phyloP scores from a whole-genome alignment of 2,797 vertebrate species.

The Lagodon rhomboides region DNA sequence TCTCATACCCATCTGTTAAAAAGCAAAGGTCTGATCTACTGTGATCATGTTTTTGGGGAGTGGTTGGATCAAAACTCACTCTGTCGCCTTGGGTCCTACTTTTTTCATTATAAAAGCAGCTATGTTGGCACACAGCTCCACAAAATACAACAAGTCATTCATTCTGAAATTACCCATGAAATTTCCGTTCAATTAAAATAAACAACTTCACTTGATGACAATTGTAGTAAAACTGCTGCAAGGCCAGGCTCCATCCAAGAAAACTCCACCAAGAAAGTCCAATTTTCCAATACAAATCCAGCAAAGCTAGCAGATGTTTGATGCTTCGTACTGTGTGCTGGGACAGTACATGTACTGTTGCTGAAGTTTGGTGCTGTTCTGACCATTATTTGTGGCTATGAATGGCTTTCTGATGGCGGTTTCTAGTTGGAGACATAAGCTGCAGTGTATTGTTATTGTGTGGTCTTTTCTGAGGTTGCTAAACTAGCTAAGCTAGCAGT shows the following conservation, averaged over 20 bases:
- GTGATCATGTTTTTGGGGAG: constrained; percentile 32
- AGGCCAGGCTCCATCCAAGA: constrained; percentile 31
- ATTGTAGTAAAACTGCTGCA: constrained; percentile 16
- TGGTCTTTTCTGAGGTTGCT: too few relatives aligned
- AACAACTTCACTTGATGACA: constrained; percentile 49
- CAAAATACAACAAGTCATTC: constrained; percentile 58
- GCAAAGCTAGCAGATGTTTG: too few relatives aligned
- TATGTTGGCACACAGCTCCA: constrained; percentile 43
- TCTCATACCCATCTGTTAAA: constrained; percentile 4
- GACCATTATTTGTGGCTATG: too few relatives aligned
- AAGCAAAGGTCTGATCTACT: constrained; percentile 19
- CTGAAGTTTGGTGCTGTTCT: too few relatives aligned
- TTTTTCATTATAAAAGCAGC: constrained; percentile 47
- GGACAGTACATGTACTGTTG: too few relatives aligned
- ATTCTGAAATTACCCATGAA: constrained; percentile 52
- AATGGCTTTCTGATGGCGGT: too few relatives aligned
- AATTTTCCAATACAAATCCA: too few relatives aligned
- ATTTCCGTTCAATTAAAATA: constrained; percentile 60
- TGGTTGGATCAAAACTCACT: constrained; percentile 34
- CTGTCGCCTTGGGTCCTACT: constrained; percentile 46
- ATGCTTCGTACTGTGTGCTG: too few relatives aligned
- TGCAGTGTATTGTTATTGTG: too few relatives aligned
- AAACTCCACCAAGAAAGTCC: constrained; percentile 24
- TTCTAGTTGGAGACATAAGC: too few relatives aligned
- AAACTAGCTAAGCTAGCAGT: too few relatives aligned